Evolutionary conservation across 2,888 invertebrate species (phyloP).

Genomic region (Tachina grossa): DNA sequence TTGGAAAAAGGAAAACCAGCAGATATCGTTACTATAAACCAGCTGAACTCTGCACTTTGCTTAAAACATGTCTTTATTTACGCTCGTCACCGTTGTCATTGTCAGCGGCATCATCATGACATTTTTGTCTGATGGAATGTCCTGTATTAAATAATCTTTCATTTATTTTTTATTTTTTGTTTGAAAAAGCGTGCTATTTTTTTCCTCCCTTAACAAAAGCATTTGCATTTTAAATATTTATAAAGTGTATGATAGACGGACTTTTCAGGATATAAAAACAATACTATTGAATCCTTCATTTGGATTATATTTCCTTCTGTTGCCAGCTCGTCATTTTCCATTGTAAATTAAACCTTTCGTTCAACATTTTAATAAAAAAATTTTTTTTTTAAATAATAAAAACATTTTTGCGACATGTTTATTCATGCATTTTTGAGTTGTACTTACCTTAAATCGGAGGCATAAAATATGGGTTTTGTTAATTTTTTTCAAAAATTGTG

Average conservation of each 20-base stretch:
- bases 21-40: slow-evolving; percentile 49
- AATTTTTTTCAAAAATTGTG: too few relatives aligned
- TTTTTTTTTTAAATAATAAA: neutral
- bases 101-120: slow-evolving; percentile 21
- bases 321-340: slow-evolving; percentile 2
- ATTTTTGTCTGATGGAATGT: slow-evolving; percentile 61
- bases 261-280: neutral
- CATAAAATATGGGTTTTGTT: too few relatives aligned
- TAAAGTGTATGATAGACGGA: slow-evolving; percentile 14
- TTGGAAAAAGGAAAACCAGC: slow-evolving; percentile 6
- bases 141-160: slow-evolving; percentile 54
- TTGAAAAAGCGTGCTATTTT: neutral
- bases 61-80: slow-evolving; percentile 30
- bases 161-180: neutral
- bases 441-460: neutral
- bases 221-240: slow-evolving; percentile 44
- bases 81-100: slow-evolving; percentile 24
- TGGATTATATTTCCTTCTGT: neutral
- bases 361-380: neutral
- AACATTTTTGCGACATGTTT: slow-evolving; percentile 20
- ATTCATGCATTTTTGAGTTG: slow-evolving; percentile 14
- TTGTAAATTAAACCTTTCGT: slow-evolving; percentile 43
- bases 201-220: slow-evolving; percentile 3
- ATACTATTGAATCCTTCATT: slow-evolving; percentile 31
- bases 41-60: slow-evolving; percentile 18